These are phyloP conservation scores for Holotrichia oblita DNA, from an alignment of 1,140 invertebrate species.

Conservation along the genomic window DNA sequence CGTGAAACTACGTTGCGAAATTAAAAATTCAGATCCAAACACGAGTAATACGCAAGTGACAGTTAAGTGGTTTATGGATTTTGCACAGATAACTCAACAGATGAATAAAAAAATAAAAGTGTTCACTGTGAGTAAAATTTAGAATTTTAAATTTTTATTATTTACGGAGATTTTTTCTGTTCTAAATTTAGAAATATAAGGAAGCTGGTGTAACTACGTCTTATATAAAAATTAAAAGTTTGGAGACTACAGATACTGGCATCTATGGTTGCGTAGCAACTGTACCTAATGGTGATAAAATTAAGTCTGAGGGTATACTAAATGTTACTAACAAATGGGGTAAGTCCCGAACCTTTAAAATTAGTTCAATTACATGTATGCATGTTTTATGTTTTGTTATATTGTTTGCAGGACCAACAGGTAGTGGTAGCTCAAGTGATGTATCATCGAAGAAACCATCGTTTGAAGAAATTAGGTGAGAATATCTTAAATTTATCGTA, in stretches of 20 bases:
- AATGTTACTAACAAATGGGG: constrained; percentile 13
- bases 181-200: constrained; percentile 7
- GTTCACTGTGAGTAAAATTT: background rate
- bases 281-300: constrained; percentile 6
- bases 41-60: constrained; percentile 62
- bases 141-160: background rate
- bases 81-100: constrained; percentile 59
- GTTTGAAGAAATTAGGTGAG: background rate
- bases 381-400: background rate
- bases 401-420: constrained; percentile 16
- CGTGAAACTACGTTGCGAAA: constrained; percentile 74
- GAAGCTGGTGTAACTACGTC: background rate
- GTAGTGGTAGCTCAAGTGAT: constrained; percentile 49
- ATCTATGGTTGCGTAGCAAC: background rate
- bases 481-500: background rate
- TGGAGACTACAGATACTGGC: background rate
- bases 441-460: constrained; percentile 1
- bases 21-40: constrained; percentile 58
- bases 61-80: constrained; percentile 76
- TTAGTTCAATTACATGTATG: background rate
- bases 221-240: constrained; percentile 1
- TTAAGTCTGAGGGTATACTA: constrained; percentile 9
- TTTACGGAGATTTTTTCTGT: too few relatives aligned
- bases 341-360: background rate
- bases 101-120: constrained; percentile 63